These are phyloP conservation scores for Belonocnema kinseyi DNA, from an alignment of 1,140 invertebrate genomes.

Conservation along the genomic window DNA sequence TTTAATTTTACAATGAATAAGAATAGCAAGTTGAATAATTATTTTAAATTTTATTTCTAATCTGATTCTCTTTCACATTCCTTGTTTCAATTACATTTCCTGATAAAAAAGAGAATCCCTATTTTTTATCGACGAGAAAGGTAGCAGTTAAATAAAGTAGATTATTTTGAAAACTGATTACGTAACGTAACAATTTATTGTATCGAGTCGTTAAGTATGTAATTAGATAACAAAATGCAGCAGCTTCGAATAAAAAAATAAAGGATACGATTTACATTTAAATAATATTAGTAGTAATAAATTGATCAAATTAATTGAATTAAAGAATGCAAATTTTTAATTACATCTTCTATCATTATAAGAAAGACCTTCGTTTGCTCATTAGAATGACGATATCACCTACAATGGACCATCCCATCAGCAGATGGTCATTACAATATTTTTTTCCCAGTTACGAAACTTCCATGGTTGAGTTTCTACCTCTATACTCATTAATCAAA, in stretches of 20 bases:
- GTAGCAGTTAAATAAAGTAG: too few relatives aligned
- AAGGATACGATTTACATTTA: too few relatives aligned
- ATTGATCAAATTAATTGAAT: background rate
- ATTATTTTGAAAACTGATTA: background rate
- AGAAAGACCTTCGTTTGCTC: background rate
- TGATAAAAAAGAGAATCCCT: too few relatives aligned
- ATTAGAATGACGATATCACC: slow-evolving; percentile 3
- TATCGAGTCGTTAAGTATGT: background rate
- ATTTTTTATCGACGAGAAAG: too few relatives aligned
- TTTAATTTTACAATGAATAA: too few relatives aligned
- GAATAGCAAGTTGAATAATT: too few relatives aligned
- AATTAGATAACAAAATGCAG: background rate
- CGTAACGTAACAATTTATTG: background rate
- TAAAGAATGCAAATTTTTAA: background rate
- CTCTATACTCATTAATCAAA: background rate
- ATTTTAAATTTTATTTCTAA: too few relatives aligned
- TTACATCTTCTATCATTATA: background rate
- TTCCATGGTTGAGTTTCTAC: background rate
- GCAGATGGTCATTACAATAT: slow-evolving; percentile 8
- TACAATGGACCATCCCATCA: slow-evolving; percentile 18
- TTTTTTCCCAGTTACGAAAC: background rate
- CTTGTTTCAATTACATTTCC: too few relatives aligned
- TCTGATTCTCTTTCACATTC: too few relatives aligned
- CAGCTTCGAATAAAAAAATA: background rate
- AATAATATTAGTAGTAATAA: background rate